Base-by-base conservation (phyloP, 2,888 invertebrate genomes). In the Odontomyia ornata region DNA sequence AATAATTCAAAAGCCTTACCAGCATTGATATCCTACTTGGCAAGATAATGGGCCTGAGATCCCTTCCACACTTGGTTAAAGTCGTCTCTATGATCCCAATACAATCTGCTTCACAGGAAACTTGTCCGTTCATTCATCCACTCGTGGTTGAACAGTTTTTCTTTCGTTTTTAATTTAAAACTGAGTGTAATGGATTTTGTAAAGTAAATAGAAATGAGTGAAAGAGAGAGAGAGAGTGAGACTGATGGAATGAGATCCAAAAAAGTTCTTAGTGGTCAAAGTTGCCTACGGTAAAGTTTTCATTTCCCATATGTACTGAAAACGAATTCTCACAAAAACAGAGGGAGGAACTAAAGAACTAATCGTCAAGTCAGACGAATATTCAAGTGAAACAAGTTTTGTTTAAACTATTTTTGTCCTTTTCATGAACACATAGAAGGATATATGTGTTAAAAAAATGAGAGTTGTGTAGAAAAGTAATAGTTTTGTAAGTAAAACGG, bases 121-220 rank as follows among this genome's bases (percentile, higher is more conserved):
- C 56, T 56, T 56, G 56, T 56, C n/a, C 56, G 56, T 56, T 56
- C 56, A 56, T 56, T n/a, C n/a, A 56, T 56, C 18, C 43, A 7
- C 7, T 43, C 43, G 7, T 9, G 13, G 9, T 56, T n/a, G 4
- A 4, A 5, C 56, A 56, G 56, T 56, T 56, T 18, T 18, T 56
- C 43, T 56, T 56, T 56, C 56, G 56, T 56, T 56, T 56, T 56
- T 56, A 56, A 56, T 56, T 56, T 56, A 56, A 56, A 56, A 18
- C 56, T n/a, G 18, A 56, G 56, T 56, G 56, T 56, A 56, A 56
- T 56, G 56, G 56, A 56, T 56, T 56, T 18, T 56, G 56, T 56
- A 56, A 56, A n/a, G 56, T 11, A 56, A 56, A n/a, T n/a, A 43
- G 13, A 7, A 13, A 13, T 13, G 43, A 13, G 7, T 13, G 43